Evolutionary conservation across 30 jellyfish, hydroid and myxozoan genomes (phyloP).

Genomic region (Aurelia sp.): DNA sequence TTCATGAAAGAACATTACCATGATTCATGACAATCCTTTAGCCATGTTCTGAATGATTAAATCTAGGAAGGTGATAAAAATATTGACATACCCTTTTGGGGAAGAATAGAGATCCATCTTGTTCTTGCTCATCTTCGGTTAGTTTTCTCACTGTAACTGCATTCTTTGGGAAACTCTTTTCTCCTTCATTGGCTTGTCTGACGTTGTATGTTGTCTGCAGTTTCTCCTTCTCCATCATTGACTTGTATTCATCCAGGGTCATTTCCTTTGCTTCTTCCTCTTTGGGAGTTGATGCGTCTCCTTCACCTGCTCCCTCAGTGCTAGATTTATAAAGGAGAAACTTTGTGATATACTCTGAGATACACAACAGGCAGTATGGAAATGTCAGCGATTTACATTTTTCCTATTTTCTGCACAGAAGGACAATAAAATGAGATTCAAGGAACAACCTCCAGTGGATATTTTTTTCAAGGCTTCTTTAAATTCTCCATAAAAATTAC

Average conservation of each 20-base stretch:
- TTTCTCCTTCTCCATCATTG: slow-evolving; percentile 58
- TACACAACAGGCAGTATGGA: too few species aligned
- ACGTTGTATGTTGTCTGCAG: slow-evolving; percentile 65
- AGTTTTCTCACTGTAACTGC: slow-evolving; percentile 69
- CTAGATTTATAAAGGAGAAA: not conserved
- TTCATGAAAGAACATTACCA: too few species aligned
- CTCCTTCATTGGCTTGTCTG: slow-evolving; percentile 96
- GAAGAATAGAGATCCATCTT: slow-evolving; percentile 84
- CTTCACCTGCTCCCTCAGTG: slow-evolving; percentile 12
- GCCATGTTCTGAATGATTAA: not conserved
- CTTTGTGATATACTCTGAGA: too few species aligned
- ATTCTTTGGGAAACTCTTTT: slow-evolving; percentile 62
- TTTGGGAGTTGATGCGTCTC: slow-evolving; percentile 27
- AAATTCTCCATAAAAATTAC: too few species aligned
- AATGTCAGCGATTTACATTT: too few species aligned
- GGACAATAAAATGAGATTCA: too few species aligned
- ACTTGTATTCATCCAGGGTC: slow-evolving; percentile 86
- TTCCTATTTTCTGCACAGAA: too few species aligned
- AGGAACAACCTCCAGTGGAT: too few species aligned
- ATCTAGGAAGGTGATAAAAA: not conserved
- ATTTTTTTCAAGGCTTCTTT: too few species aligned
- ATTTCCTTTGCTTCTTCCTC: slow-evolving; percentile 75
- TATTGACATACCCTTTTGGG: slow-evolving; percentile 78
- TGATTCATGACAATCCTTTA: too few species aligned
- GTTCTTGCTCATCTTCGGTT: slow-evolving; percentile 85